Base-by-base conservation (phyloP, 2,888 invertebrate genomes). In the Gandaritis pyraliata region DNA sequence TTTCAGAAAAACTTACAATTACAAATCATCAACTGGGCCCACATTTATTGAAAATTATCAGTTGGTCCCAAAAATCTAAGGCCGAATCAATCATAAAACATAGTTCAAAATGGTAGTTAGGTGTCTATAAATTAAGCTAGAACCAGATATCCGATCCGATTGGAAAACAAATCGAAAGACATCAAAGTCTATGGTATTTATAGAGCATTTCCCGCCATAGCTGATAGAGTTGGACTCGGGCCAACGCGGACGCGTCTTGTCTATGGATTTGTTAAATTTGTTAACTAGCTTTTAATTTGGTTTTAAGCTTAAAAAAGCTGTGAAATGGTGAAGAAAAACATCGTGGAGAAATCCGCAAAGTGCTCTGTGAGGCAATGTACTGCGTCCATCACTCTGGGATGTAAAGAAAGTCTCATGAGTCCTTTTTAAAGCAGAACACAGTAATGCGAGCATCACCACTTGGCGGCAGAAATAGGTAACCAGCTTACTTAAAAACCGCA, bases 101-200 rank as follows among this genome's bases (percentile, higher is more conserved):
- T n/a, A n/a, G n/a, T n/a, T n/a, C n/a, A n/a, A 33, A 33, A 33
- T 33, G 1, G 23, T 23, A 33, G 8, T 8, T 33, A 18, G 45
- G 38, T 46, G 6, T 13, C 33, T 53, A 41, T 41, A 29, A 29
- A 16, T 43, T 16, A 60, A 67, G 46, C 36, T 33, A 48, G 50
- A 33, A 33, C 57, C 72, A 73, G 68, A 73, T 73, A 69, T 58
- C 61, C 43, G 71, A 79, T 76, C 71, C 71, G 71, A 72, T 68
- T 62, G 59, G 54, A 60, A 72, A 65, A 65, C 69, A 68, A 63
- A 77, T 78, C 72, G 73, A 76, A 71, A 71, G 66, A 77, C 80
- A 80, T 81, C 80, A 81, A 81, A 80, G 76, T 79, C 64, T 74
- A 68, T 74, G 72, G 68, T 80, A 79, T 80, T 74, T 80, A 73